Base-by-base conservation (phyloP, 2,888 invertebrate genomes). In the Pecten maximus region DNA sequence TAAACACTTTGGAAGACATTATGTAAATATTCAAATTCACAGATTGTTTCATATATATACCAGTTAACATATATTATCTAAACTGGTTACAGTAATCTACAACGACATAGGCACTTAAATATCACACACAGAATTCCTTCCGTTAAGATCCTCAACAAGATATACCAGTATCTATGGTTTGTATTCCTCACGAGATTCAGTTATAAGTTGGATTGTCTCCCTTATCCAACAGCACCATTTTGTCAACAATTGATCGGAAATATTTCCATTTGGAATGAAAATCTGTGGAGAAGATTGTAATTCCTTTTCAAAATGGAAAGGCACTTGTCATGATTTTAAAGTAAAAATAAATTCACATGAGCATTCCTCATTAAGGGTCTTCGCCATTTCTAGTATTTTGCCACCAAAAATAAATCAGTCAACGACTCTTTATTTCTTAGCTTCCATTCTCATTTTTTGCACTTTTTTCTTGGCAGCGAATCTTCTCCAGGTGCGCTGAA, bases 401-500 rank as follows among this genome's bases (percentile, higher is more conserved):
- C 39, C n/a, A n/a, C 60, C 39, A 39, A 16, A 44, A 40, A 88
- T 19, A 48, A 28, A 23, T 48, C 39, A 60, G 60, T 54, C 40
- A 74, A 74, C 35, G 3, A 15, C 19, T 28, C 23, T 10, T 28
- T 35, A 35, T 35, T 28, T 74, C 74, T 28, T 74, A 74, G 28
- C 74, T 35, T 28, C 74, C 28, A 28, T 74, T 74, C 74, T 74
- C 74, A 74, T 74, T 74, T 74, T 74, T 74, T 74, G 74, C 74
- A 74, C 74, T 44, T 90, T 89, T 28, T 92, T 92, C 88, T 90
- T 93, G 15, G 91, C 92, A 60, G 90, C 88, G 89, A 93, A 94
- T 89, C 92, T 93, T 54, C 95, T 91, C 96, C 96, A 96, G 12
- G 94, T 93, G 48, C 93, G 92, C 91, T 96, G 96, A 39, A 96